These are phyloP conservation scores for Microctonus brassicae DNA, from an alignment of 2,888 invertebrate genomes.

Conservation along the genomic window DNA sequence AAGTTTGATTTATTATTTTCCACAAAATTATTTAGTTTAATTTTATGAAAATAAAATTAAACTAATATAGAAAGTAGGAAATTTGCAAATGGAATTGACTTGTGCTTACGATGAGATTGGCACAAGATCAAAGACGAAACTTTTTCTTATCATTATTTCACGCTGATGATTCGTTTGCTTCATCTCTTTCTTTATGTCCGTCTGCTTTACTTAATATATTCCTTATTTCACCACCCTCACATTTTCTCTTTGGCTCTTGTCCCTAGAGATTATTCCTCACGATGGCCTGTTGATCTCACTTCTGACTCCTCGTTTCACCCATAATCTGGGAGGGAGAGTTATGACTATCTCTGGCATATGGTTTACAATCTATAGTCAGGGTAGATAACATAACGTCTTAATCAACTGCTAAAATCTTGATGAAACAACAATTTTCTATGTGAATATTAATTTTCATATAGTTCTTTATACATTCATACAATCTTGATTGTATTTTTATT, in stretches of 20 bases:
- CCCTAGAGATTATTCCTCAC: conserved; percentile 5
- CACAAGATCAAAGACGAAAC: background rate
- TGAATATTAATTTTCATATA: background rate
- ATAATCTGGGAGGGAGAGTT: background rate
- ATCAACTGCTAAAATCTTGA: conserved; percentile 30
- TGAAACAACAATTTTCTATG: conserved; percentile 18
- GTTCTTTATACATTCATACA: background rate
- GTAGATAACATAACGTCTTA: conserved; percentile 23
- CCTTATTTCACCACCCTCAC: background rate
- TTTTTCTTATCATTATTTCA: conserved; percentile 4
- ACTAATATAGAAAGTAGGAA: too few relatives aligned
- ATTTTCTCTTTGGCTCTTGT: background rate
- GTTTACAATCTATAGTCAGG: conserved; percentile 12
- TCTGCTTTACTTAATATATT: background rate
- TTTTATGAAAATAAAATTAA: too few relatives aligned
- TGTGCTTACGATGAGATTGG: background rate
- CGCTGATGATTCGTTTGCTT: background rate
- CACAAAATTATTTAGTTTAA: too few relatives aligned
- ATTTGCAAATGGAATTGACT: conserved; percentile 7
- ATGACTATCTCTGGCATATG: conserved; percentile 19
- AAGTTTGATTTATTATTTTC: too few relatives aligned
- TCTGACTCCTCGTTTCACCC: conserved; percentile 9
- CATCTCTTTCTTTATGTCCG: background rate
- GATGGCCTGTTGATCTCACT: conserved; percentile 31
- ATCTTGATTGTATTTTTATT: background rate